phyloP scores from a whole-genome alignment of 2,113 vertebrate species.

The Hippocampus abdominalis region DNA sequence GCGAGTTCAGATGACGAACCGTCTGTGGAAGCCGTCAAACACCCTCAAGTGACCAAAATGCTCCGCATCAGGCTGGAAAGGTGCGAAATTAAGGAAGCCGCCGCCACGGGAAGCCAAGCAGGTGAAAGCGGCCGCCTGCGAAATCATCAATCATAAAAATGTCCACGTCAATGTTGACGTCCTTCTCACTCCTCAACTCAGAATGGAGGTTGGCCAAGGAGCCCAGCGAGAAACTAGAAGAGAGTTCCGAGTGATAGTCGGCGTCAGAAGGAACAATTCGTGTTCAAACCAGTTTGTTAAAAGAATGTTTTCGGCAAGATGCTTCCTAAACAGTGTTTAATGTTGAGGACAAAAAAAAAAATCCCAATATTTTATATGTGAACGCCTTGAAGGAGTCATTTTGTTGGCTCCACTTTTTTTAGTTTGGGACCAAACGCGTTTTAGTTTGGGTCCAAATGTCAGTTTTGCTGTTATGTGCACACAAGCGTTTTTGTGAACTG shows the following conservation, averaged over 20 bases:
- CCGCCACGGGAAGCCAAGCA: background rate
- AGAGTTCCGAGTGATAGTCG: conserved; percentile 4
- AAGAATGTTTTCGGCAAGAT: background rate
- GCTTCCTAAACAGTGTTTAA: conserved; percentile 8
- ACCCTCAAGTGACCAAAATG: conserved; percentile 54
- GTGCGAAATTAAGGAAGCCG: conserved; percentile 31
- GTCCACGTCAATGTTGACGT: background rate
- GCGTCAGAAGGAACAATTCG: conserved; percentile 1
- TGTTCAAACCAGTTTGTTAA: background rate
- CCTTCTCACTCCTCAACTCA: conserved; percentile 10
- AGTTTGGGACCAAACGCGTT: conserved; percentile 18
- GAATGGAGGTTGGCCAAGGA: conserved; percentile 6
- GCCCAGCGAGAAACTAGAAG: background rate
- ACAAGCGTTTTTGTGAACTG: background rate
- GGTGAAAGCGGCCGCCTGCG: conserved; percentile 7
- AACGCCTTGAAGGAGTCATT: conserved; percentile 9
- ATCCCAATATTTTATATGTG: conserved; percentile 29
- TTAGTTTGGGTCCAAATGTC: conserved; percentile 5
- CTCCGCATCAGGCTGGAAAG: conserved; percentile 45
- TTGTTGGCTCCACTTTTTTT: conserved; percentile 28
- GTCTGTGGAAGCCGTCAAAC: background rate
- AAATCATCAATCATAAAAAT: too few relatives aligned
- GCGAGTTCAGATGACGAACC: conserved; percentile 41
- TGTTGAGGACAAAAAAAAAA: conserved; percentile 5
- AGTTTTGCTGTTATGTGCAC: conserved; percentile 17